phyloP scores from a whole-genome alignment of 2,888 invertebrate genomes.

The Neoaliturus tenellus region DNA sequence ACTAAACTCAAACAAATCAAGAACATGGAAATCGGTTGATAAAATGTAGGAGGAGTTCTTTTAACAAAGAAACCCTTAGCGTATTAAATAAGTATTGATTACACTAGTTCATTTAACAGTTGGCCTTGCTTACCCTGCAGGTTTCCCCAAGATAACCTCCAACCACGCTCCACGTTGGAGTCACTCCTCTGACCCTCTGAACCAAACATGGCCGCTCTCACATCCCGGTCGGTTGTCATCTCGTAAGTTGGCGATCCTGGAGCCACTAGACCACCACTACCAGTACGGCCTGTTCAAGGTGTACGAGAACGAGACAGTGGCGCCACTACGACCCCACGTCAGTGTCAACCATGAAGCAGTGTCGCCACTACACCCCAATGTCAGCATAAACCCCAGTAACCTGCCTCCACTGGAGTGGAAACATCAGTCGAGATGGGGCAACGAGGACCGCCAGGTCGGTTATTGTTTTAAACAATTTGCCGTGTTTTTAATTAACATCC shows the following conservation, averaged over 20 bases:
- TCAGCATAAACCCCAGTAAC: constrained; percentile 58
- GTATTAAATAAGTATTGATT: too few species aligned
- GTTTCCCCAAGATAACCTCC: constrained; percentile 60
- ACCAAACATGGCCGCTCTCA: constrained; percentile 61
- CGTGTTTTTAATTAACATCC: too few species aligned
- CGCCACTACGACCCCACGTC: constrained; percentile 17
- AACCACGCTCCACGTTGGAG: constrained; percentile 55
- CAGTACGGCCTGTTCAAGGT: constrained; percentile 51
- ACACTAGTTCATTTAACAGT: too few species aligned
- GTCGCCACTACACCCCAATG: constrained; percentile 16
- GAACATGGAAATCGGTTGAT: too few species aligned
- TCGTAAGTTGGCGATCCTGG: constrained; percentile 45
- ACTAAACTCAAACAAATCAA: too few species aligned
- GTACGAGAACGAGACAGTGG: neutral
- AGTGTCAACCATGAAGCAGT: constrained; percentile 4
- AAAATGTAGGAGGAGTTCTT: too few species aligned
- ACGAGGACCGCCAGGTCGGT: constrained; percentile 40
- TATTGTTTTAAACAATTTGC: too few species aligned
- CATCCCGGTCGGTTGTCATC: constrained; percentile 50
- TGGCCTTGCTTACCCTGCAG: too few species aligned
- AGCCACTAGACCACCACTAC: constrained; percentile 52
- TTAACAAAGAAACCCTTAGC: too few species aligned
- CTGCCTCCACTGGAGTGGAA: constrained; percentile 59
- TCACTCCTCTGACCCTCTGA: constrained; percentile 52
- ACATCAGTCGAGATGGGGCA: constrained; percentile 47